Conservation (phyloP, 1,140 invertebrate species). For the Zaprionus ornatus region DNA sequence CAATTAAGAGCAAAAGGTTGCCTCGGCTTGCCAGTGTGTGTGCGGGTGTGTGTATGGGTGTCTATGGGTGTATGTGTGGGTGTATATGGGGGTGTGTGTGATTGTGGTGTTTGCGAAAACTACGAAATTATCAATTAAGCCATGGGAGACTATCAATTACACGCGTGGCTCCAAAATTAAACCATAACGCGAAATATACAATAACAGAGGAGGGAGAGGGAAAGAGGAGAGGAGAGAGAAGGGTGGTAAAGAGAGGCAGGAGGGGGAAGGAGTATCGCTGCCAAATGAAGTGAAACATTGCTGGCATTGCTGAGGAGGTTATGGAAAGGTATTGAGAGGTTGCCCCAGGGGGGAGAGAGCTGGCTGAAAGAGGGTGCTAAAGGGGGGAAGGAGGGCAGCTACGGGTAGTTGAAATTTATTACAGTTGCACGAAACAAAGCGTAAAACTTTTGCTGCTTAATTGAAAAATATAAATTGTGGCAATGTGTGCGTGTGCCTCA, state of each 20-base stretch:
- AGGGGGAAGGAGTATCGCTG: conserved; percentile 24
- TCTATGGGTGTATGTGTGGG: neutral
- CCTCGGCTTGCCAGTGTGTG: neutral
- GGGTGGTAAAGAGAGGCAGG: neutral
- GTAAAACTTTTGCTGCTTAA: conserved; percentile 81
- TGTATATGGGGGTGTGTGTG: conserved; percentile 10
- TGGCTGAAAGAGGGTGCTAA: neutral
- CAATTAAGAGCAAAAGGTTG: conserved; percentile 27
- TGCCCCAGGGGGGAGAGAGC: neutral
- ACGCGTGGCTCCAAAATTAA: conserved; percentile 66
- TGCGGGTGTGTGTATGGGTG: neutral
- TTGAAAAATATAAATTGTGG: conserved; percentile 80
- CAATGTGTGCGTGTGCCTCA: conserved; percentile 29
- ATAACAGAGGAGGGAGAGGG: conserved; percentile 4
- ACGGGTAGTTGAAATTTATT: conserved; percentile 75
- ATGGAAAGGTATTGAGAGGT: neutral
- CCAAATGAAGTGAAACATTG: conserved; percentile 71
- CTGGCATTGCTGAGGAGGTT: neutral
- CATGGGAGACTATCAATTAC: conserved; percentile 74
- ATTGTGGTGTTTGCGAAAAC: conserved; percentile 51
- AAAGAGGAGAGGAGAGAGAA: neutral
- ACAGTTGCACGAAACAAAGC: conserved; percentile 77
- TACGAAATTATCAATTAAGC: conserved; percentile 73
- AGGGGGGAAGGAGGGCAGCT: neutral
- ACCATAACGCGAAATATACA: conserved; percentile 68